Evolutionary conservation across 2,888 invertebrate species (phyloP), one percentile per base, ranked within the genome.

Genomic region (Ennomos fuscantarius): DNA sequence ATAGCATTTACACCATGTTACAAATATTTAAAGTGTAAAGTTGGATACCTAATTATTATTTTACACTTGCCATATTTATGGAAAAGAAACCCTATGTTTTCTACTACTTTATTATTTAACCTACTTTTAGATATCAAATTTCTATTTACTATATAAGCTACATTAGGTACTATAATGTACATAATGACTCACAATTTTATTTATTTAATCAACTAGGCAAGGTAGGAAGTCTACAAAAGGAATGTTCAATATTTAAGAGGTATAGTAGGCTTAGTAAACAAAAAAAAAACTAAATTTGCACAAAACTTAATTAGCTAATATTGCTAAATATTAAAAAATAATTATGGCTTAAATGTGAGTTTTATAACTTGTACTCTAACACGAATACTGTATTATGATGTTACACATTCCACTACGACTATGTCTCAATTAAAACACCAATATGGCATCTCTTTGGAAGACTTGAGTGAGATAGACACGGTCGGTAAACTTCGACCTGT

Each of bases 361-460:
- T 34, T 48, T 34, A 32, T 34, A 39, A 35, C 41, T 52, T 49
- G 53, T 58, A 53, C 49, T 49, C 54, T 47, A 49, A 49, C 58
- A 55, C 61, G 66, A 69, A 69, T 69, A 61, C 35, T 32, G n/a
- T 15, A 3, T 34, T 36, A 45, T 10, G n/a, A 46, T 65, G 24
- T 24, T 47, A 62, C 55, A 66, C 65, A 61, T 62, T 55, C 55
- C 60, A 44, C 50, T 33, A 63, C 68, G 45, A 39, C 46, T 47
- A 9, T 43, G 32, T 49, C 39, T 55, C 46, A 24, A 39, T 52
- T 47, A 35, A 41, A 63, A 62, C 49, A 72, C 69, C 66, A 68
- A 71, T 46, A 50, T 71, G 65, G 65, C 60, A 73, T 77, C 62
- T 72, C 65, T 57, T 61, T 74, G 80, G 79, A 81, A 81, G 80